phyloP scores from a whole-genome alignment of 2,888 invertebrate species.

The Aphodius sticticus region DNA sequence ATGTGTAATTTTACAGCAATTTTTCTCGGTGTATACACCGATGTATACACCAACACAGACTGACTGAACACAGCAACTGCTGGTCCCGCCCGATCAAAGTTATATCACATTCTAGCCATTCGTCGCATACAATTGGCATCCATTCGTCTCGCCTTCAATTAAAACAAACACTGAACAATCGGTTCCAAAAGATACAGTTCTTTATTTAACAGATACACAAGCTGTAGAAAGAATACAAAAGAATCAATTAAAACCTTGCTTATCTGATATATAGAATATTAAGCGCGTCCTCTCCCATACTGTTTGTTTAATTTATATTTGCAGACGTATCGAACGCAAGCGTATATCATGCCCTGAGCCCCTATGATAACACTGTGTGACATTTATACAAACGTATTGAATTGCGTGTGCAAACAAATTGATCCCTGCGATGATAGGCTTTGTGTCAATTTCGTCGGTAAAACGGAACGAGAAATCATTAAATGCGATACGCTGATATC shows the following conservation, averaged over 20 bases:
- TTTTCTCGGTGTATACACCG: too few species aligned
- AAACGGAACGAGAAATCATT: not conserved
- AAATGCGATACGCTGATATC: not conserved
- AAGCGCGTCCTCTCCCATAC: not conserved
- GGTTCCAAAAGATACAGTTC: too few species aligned
- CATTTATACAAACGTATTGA: not conserved
- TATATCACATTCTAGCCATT: too few species aligned
- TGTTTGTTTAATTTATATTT: not conserved
- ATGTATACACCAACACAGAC: too few species aligned
- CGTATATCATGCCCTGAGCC: not conserved
- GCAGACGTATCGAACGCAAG: not conserved
- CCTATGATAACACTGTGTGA: not conserved
- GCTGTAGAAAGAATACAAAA: too few species aligned
- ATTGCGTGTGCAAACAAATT: not conserved
- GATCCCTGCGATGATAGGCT: not conserved
- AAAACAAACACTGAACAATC: too few species aligned
- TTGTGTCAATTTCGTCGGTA: not conserved
- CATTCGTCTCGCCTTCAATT: too few species aligned
- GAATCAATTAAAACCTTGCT: not conserved
- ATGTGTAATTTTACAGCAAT: too few species aligned
- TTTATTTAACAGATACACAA: too few species aligned
- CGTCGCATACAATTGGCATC: too few species aligned
- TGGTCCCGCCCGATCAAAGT: too few species aligned
- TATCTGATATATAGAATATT: not conserved
- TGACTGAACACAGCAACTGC: too few species aligned